Conservation (phyloP, 2,888 invertebrate species). For the Nomada hirtipes region DNA sequence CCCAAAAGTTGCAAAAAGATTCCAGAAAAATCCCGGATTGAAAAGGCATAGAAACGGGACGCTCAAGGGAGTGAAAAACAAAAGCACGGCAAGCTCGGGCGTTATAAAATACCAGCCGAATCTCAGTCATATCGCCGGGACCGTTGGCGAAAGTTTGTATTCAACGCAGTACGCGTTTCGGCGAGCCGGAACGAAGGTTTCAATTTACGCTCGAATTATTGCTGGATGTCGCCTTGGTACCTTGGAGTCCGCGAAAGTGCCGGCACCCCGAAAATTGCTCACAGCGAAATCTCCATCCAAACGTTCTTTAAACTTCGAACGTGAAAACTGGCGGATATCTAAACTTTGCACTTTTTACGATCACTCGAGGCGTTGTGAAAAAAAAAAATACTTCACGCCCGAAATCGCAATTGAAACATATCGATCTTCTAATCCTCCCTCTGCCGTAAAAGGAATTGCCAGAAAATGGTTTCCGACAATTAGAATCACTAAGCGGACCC, state of each 20-base stretch:
- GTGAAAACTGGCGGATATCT: background rate
- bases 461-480: constrained; percentile 77
- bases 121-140: constrained; percentile 13
- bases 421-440: constrained; percentile 39
- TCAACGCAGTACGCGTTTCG: constrained; percentile 11
- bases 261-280: background rate
- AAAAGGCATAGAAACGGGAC: background rate
- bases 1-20: background rate
- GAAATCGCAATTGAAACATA: constrained; percentile 27
- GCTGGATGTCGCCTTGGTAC: constrained; percentile 5
- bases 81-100: constrained; percentile 1
- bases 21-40: background rate
- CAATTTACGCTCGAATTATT: constrained; percentile 36
- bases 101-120: constrained; percentile 31
- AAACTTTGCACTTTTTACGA: background rate
- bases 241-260: constrained; percentile 1
- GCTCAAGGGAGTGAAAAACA: background rate
- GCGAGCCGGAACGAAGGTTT: constrained; percentile 21
- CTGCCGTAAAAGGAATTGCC: constrained; percentile 41
- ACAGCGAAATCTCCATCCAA: background rate
- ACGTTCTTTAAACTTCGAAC: background rate
- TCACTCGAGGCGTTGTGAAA: background rate
- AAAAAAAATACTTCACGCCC: background rate
- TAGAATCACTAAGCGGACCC: constrained; percentile 82
- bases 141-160: constrained; percentile 61